Percentiles rank a stretch among this genome's conserved stretches.
phyloP scores from a whole-genome alignment of 1,140 invertebrate species.

The Aphaenogaster ashmeadi region DNA sequence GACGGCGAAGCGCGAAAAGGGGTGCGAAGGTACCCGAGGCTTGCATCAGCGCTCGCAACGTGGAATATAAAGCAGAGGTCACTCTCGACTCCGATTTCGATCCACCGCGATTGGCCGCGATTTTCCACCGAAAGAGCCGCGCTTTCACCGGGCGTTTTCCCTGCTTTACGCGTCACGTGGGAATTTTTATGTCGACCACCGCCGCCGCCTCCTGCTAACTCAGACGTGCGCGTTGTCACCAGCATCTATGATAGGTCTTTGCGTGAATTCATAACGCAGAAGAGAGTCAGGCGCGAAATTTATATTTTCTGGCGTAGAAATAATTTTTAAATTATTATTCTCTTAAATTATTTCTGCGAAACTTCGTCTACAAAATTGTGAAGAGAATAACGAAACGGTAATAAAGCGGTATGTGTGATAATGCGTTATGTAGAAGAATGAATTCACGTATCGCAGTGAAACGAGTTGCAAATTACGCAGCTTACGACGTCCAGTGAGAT shows the following conservation, averaged over 20 bases:
- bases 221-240: conserved; percentile 47
- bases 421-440: background rate
- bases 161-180: conserved; percentile 62
- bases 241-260: conserved; percentile 6
- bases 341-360: conserved; percentile 3
- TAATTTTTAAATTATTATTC: conserved; percentile 15
- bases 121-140: conserved; percentile 49
- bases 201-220: background rate
- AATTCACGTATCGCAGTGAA: background rate
- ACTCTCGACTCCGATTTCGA: conserved; percentile 64
- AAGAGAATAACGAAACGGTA: background rate
- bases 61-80: conserved; percentile 81
- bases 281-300: background rate
- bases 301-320: background rate
- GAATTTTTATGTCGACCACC: conserved; percentile 62
- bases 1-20: conserved; percentile 13
- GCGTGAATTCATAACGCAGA: background rate
- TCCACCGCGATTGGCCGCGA: conserved; percentile 50
- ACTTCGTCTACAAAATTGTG: background rate
- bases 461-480: background rate
- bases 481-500: background rate
- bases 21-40: conserved; percentile 48
- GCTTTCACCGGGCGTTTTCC: background rate
- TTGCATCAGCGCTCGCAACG: conserved; percentile 79
- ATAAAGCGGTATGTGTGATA: background rate